Evolutionary conservation across 1,140 invertebrate genomes (phyloP), one percentile per base, ranked within the genome.

Genomic region (Agraylea sexmaculata): DNA sequence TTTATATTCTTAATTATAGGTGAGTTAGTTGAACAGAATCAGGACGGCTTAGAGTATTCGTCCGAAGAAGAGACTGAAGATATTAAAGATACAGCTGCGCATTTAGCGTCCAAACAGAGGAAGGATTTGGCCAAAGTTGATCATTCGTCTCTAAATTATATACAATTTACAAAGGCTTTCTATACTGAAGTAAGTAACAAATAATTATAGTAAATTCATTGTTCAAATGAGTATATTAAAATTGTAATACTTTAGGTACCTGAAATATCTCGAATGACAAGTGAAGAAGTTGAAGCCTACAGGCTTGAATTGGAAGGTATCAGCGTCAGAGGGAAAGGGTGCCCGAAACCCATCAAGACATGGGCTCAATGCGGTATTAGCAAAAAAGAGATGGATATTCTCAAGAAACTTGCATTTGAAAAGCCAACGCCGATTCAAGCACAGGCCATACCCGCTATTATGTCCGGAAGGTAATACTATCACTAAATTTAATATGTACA

Each of bases 321-420:
- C 33, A 66, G 81, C 32, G 83, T 89, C 1, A 87, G 87, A 60
- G 84, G 83, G 38, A 81, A 80, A 52, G 85, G 85, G 11, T 93
- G 87, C 56, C 94, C 94, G 0, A 93, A 90, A 55, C 93, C 94
- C 0, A 90, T 98, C 11, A 90, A 80, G 66, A 84, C 82, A 0
- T 99, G 96, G 96, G 92, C 96, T 0, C 96, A 99, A 52, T 95
- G 91, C 60, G 96, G 96, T 21, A 87, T 98, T 1, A 92, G 87
- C 34, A 93, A 92, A 56, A 97, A 96, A 59, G 85, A 98, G 57
- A 66, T 98, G 56, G 92, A 97, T 52, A 76, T 90, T 45, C 61
- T 99, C 15, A 96, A 93, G 59, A 92, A 86, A 66, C 66, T 93
- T 22, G 76, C 75, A 41, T 99, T 94, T 62, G 89, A 94, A 50